phyloP scores from a whole-genome alignment of 2,113 vertebrate species.

The Dicentrarchus labrax region DNA sequence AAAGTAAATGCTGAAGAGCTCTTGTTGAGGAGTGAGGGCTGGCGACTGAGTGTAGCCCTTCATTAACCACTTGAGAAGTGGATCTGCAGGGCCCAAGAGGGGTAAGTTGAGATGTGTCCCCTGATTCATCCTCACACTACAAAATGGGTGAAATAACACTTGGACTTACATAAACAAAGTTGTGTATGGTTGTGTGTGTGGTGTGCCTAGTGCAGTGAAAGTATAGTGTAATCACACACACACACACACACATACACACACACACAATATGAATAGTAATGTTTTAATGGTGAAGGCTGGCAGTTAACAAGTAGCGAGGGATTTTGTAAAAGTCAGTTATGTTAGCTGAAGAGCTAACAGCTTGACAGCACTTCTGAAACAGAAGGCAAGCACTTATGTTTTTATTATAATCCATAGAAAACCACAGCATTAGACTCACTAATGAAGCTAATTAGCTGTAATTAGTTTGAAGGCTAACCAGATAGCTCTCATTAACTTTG shows the following conservation, averaged over 20 bases:
- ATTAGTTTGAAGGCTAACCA: background rate
- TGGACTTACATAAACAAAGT: background rate
- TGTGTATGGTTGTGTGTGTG: background rate
- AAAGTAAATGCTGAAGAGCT: constrained; percentile 35
- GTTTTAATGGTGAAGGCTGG: background rate
- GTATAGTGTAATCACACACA: background rate
- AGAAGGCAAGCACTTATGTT: background rate
- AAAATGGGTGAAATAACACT: background rate
- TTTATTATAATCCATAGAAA: background rate
- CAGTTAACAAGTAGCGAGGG: too few relatives aligned
- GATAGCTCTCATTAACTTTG: background rate
- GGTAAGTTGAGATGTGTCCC: background rate
- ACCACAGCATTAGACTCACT: background rate
- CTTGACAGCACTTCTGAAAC: background rate
- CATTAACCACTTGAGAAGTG: constrained; percentile 22
- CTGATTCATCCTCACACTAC: constrained; percentile 7
- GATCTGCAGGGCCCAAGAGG: background rate
- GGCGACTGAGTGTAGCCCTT: constrained; percentile 1
- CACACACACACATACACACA: too few relatives aligned
- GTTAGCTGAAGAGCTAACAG: background rate
- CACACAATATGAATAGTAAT: too few relatives aligned
- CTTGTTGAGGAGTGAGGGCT: background rate
- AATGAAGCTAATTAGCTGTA: background rate
- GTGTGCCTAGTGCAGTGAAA: background rate
- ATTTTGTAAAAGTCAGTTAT: too few relatives aligned